A percentile compares a stretch with the other conserved stretches of the same genome.
Evolutionary conservation across 2,113 vertebrate genomes (phyloP).

Genomic region (Cheilinus undulatus): DNA sequence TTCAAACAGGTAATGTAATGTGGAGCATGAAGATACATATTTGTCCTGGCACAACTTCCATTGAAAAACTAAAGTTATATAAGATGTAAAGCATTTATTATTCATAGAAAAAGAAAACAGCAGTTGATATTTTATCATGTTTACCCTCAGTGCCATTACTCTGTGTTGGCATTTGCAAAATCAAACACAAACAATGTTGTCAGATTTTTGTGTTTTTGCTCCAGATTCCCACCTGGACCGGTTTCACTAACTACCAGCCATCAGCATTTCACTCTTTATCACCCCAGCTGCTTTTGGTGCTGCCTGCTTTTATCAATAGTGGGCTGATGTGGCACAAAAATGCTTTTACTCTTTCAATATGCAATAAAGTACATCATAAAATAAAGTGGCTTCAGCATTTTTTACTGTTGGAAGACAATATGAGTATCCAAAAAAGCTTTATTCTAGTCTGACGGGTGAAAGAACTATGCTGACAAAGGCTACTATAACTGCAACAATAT

Average conservation of each 20-base stretch:
- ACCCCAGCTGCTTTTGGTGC: neutral
- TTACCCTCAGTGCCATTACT: neutral
- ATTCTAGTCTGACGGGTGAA: neutral
- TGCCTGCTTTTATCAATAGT: neutral
- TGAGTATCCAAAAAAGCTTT: neutral
- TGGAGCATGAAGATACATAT: no score
- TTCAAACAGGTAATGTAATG: no score
- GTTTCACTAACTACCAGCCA: neutral
- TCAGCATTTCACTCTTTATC: conserved; percentile 1
- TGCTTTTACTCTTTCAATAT: neutral
- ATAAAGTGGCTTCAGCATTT: neutral
- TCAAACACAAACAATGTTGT: neutral
- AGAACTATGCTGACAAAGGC: neutral
- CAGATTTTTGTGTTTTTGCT: neutral
- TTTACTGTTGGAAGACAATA: neutral
- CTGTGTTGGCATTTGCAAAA: conserved; percentile 4
- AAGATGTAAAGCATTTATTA: no score
- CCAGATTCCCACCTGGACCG: no score
- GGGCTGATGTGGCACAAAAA: neutral
- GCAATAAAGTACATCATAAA: neutral
- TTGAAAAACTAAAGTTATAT: no score
- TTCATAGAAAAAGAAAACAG: no score
- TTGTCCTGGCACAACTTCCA: no score
- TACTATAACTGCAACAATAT: neutral
- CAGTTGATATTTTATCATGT: neutral